Percentiles rank a stretch among this genome's conserved stretches.
phyloP scores from a whole-genome alignment of 1,140 invertebrate species.

The Streblospio benedicti region DNA sequence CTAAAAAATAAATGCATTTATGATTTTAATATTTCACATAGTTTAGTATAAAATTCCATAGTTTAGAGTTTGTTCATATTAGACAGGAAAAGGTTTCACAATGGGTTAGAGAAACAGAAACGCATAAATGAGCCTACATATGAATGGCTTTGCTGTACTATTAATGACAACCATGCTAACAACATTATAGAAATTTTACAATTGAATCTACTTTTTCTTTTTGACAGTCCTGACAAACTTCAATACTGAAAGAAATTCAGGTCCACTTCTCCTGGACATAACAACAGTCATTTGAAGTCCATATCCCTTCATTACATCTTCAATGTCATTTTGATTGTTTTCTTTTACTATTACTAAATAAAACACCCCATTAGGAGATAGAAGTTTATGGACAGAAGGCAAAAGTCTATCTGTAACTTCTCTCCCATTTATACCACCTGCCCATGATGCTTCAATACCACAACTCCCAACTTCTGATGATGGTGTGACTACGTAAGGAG shows the following conservation, averaged over 20 bases:
- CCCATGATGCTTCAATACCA: constrained; percentile 59
- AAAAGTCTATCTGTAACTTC: constrained; percentile 70
- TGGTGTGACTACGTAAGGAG: constrained; percentile 89
- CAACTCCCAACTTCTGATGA: constrained; percentile 40
- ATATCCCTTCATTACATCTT: constrained; percentile 52
- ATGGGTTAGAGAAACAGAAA: no score
- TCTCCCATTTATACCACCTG: constrained; percentile 70
- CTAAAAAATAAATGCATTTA: no score
- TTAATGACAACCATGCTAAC: no score
- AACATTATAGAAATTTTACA: no score
- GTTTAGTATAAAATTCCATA: no score
- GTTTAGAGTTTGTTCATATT: no score
- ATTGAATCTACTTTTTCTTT: no score
- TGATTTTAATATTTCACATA: no score
- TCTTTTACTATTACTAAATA: constrained; percentile 78
- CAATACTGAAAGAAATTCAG: constrained; percentile 61
- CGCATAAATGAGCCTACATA: no score
- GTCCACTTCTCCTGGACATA: constrained; percentile 60
- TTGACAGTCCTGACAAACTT: constrained; percentile 32
- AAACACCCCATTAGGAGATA: constrained; percentile 64
- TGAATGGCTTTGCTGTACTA: no score
- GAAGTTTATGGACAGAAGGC: constrained; percentile 56
- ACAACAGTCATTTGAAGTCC: constrained; percentile 57
- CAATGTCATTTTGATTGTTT: constrained; percentile 67
- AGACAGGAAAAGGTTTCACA: no score